A percentile compares a stretch with the other conserved stretches of the same genome.
Conservation (phyloP, 2,113 vertebrate species). For the Accipiter cooperii region DNA sequence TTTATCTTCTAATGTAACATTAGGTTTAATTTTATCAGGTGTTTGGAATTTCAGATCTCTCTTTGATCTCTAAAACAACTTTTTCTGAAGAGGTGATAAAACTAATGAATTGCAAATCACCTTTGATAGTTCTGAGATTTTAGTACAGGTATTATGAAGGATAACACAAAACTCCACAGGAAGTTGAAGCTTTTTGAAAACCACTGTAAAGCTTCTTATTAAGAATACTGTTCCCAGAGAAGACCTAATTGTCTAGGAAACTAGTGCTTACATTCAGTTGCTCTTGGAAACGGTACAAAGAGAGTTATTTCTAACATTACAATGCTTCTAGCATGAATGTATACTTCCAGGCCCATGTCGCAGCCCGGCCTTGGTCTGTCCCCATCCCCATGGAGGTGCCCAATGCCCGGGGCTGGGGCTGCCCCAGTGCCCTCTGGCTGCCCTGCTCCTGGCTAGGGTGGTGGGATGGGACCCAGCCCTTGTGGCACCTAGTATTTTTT, state of each 20-base stretch:
- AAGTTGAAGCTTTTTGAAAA: conserved; percentile 9
- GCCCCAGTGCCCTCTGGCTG: rapidly evolving
- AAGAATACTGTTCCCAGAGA: background rate
- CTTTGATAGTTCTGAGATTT: conserved; percentile 27
- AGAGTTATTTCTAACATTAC: background rate
- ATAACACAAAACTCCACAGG: background rate
- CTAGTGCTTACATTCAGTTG: background rate
- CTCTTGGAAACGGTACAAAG: background rate
- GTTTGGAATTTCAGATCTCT: conserved; percentile 25
- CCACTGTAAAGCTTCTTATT: background rate
- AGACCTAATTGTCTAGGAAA: background rate
- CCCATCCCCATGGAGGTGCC: background rate
- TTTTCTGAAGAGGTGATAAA: conserved; percentile 21
- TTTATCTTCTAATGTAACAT: background rate
- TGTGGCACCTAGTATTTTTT: background rate
- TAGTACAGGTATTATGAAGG: background rate
- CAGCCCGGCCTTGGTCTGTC: rapidly evolving
- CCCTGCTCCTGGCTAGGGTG: background rate
- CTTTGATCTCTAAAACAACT: conserved; percentile 44
- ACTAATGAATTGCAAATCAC: conserved; percentile 51
- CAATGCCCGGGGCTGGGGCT: background rate
- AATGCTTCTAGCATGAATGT: background rate
- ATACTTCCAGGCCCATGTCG: rapidly evolving
- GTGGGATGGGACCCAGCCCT: rapidly evolving
- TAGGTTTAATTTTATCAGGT: conserved; percentile 43